Conservation (phyloP, 2,797 vertebrate genomes). For the Gila robusta region DNA sequence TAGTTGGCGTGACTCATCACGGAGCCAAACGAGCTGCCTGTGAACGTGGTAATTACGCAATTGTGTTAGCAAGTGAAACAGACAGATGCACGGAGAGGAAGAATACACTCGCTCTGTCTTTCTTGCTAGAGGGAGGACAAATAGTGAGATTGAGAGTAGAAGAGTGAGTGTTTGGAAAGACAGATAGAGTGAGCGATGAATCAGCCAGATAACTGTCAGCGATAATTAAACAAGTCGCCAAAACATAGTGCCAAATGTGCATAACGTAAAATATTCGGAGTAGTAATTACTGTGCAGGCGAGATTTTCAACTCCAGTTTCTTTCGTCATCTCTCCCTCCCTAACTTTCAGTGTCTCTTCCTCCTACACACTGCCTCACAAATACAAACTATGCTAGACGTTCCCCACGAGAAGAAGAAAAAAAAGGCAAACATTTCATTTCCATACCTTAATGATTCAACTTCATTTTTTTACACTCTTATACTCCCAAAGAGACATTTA, state of each 20-base stretch:
- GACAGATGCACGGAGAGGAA: constrained; percentile 40
- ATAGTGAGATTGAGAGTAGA: constrained; percentile 13
- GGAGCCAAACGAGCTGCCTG: constrained; percentile 15
- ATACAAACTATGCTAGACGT: constrained; percentile 18
- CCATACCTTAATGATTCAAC: constrained; percentile 25
- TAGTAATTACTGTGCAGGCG: constrained; percentile 38
- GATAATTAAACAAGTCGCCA: constrained; percentile 53
- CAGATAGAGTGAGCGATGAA: constrained; percentile 40
- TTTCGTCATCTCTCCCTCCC: constrained; percentile 52
- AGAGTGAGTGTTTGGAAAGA: constrained; percentile 40
- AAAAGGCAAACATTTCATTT: constrained; percentile 33
- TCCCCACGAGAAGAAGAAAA: background rate
- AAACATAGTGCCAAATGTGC: constrained; percentile 24
- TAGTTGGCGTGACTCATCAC: constrained; percentile 28
- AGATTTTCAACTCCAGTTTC: constrained; percentile 2
- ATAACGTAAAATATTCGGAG: constrained; percentile 27
- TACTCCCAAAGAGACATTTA: constrained; percentile 35
- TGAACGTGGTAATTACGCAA: constrained; percentile 47
- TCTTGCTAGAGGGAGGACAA: constrained; percentile 28
- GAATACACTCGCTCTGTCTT: constrained; percentile 17
- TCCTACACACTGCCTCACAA: constrained; percentile 20
- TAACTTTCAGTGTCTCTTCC: constrained; percentile 64
- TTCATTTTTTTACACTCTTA: constrained; percentile 31
- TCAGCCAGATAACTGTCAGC: constrained; percentile 26
- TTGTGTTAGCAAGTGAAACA: constrained; percentile 52